These are phyloP conservation scores for Brachyopa scutellaris DNA, from an alignment of 2,888 invertebrate genomes.

Conservation along the genomic window DNA sequence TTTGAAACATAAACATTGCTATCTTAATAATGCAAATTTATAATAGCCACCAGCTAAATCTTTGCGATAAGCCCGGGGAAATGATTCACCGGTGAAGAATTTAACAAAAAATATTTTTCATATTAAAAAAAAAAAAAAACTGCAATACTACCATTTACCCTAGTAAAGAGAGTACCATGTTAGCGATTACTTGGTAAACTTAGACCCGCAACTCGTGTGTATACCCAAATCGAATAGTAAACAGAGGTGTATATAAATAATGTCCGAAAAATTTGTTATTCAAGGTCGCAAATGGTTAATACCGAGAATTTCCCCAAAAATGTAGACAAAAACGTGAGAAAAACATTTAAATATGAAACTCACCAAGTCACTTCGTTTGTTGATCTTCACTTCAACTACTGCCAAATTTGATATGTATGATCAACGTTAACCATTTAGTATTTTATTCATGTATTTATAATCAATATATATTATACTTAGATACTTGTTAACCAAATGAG, in stretches of 20 bases:
- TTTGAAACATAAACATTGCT: background rate
- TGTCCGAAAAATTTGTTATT: background rate
- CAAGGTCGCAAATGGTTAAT: conserved; percentile 33
- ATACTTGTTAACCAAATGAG: no score
- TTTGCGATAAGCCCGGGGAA: background rate
- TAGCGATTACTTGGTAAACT: background rate
- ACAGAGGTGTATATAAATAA: no score
- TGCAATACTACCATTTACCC: no score
- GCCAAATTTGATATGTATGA: no score
- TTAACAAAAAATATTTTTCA: no score
- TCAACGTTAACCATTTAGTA: no score
- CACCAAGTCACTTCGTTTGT: conserved; percentile 9
- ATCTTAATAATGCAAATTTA: conserved; percentile 2
- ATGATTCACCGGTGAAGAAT: background rate
- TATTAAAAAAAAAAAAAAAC: no score
- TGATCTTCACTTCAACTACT: no score
- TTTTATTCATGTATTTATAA: no score
- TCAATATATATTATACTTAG: no score
- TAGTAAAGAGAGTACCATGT: conserved; percentile 21
- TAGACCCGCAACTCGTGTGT: no score
- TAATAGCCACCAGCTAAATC: background rate
- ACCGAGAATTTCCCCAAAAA: background rate
- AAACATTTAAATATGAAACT: conserved; percentile 10
- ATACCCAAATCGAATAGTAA: no score
- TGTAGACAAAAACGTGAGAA: conserved; percentile 20